phyloP scores from a whole-genome alignment of 2,113 vertebrate genomes.

The Gobius niger region DNA sequence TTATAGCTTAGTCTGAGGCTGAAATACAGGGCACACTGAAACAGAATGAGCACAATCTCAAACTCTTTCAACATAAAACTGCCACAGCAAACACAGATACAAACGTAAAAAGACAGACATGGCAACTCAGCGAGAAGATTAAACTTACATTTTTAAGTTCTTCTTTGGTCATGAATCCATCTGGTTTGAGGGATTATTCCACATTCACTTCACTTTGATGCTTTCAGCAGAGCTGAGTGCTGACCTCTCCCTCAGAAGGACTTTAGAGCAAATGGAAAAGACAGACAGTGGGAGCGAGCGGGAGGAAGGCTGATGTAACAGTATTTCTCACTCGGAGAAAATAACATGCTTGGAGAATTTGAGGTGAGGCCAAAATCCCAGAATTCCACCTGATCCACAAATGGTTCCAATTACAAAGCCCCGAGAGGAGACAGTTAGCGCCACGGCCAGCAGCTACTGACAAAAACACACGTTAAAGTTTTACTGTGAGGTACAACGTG shows the following conservation, averaged over 20 bases:
- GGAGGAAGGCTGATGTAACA: constrained; percentile 85
- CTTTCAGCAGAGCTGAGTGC: constrained; percentile 27
- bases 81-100: constrained; percentile 3
- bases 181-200: constrained; percentile 61
- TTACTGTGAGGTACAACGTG: constrained; percentile 43
- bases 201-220: constrained; percentile 45
- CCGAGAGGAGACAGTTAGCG: constrained; percentile 72
- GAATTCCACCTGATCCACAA: constrained; percentile 89
- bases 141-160: constrained; percentile 61
- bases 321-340: constrained; percentile 68
- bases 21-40: background rate
- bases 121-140: background rate
- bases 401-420: constrained; percentile 92
- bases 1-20: background rate
- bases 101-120: background rate
- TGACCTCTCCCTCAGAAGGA: constrained; percentile 58
- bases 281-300: constrained; percentile 17
- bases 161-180: constrained; percentile 47
- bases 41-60: background rate
- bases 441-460: constrained; percentile 62
- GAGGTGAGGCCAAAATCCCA: constrained; percentile 84
- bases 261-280: constrained; percentile 57
- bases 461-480: constrained; percentile 45
- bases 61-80: too few relatives aligned
- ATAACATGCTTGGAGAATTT: constrained; percentile 81